Conservation (phyloP, 2,797 vertebrate species). For the Rhinogobio ventralis region DNA sequence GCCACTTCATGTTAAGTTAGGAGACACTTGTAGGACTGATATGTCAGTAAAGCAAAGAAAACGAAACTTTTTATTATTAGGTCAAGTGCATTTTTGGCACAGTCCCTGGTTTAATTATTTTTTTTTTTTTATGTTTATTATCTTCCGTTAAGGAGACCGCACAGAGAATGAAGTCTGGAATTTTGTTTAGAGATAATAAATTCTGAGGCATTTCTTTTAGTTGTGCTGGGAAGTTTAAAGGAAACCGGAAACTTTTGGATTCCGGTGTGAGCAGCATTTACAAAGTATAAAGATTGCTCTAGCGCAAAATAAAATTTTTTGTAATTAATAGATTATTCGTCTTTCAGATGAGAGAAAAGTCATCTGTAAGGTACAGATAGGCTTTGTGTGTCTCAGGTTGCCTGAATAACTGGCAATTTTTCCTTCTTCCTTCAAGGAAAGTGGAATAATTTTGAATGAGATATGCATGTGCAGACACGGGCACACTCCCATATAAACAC, state of each 20-base stretch:
- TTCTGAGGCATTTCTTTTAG: conserved; percentile 1
- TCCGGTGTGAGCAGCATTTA: background rate
- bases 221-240: background rate
- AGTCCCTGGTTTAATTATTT: background rate
- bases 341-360: background rate
- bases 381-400: background rate
- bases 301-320: background rate
- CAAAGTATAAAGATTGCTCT: background rate
- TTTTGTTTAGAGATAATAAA: conserved; percentile 23
- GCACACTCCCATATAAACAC: background rate
- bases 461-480: background rate
- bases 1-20: background rate
- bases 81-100: conserved; percentile 1
- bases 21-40: background rate
- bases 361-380: background rate
- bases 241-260: background rate
- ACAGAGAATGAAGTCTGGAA: background rate
- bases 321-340: background rate
- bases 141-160: conserved; percentile 5
- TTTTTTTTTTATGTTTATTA: background rate
- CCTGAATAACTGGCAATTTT: background rate
- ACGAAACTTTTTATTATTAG: conserved; percentile 4
- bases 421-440: background rate
- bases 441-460: background rate
- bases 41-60: background rate